phyloP scores from a whole-genome alignment of 2,113 vertebrate genomes.

The Anoplopoma fimbria region DNA sequence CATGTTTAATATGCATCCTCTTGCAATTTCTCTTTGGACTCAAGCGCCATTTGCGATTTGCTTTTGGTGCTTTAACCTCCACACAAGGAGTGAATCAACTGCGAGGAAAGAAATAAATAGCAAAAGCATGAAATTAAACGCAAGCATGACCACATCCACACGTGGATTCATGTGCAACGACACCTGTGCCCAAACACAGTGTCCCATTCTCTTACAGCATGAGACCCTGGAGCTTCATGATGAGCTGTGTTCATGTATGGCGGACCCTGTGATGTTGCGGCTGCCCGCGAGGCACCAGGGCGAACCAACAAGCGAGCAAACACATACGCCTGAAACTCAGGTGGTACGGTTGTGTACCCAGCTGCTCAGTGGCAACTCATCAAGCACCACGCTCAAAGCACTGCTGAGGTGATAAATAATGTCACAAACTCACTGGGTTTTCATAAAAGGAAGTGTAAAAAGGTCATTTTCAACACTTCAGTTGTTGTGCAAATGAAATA shows the following conservation, averaged over 20 bases:
- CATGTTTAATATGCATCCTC: conserved; percentile 50
- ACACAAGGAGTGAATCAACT: neutral
- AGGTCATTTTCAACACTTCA: neutral
- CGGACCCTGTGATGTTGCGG: conserved; percentile 40
- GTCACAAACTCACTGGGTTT: conserved; percentile 21
- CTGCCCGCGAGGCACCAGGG: conserved; percentile 55
- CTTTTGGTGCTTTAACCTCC: neutral
- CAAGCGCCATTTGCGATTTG: neutral
- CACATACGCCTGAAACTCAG: conserved; percentile 73
- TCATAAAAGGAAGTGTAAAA: neutral
- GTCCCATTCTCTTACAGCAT: conserved; percentile 25
- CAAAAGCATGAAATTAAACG: conserved; percentile 35
- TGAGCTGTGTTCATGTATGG: conserved; percentile 24
- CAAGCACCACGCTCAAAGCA: conserved; percentile 50
- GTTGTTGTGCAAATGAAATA: neutral
- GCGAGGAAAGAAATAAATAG: neutral
- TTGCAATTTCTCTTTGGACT: conserved; percentile 24
- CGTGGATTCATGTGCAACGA: conserved; percentile 18
- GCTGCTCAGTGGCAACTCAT: conserved; percentile 63
- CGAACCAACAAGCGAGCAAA: conserved; percentile 43
- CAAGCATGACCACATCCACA: conserved; percentile 31
- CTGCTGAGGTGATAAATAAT: conserved; percentile 38
- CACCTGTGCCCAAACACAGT: conserved; percentile 59
- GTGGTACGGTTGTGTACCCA: conserved; percentile 67
- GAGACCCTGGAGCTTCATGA: conserved; percentile 45